Percentiles rank a stretch among this genome's conserved stretches.
Conservation (phyloP, 2,797 vertebrate genomes). For the Neosalanx taihuensis region DNA sequence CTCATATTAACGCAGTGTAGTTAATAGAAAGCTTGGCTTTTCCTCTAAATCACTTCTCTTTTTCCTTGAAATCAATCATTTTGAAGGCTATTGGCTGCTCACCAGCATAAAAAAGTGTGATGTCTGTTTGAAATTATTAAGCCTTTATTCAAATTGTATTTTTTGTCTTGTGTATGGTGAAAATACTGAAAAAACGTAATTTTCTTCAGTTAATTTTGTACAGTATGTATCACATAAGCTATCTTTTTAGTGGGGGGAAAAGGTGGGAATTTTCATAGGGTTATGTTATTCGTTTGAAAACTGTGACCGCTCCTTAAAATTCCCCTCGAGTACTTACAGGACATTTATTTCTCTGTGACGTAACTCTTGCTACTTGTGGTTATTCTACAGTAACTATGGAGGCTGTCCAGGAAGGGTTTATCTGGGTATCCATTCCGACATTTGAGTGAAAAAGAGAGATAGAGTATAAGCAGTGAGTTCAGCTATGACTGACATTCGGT, state of each 20-base stretch:
- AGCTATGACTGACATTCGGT: neutral
- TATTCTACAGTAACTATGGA: too few relatives aligned
- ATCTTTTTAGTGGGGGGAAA: conserved; percentile 1
- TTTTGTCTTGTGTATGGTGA: conserved; percentile 14
- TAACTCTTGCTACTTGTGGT: too few relatives aligned
- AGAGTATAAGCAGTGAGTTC: neutral
- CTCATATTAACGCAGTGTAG: conserved; percentile 42
- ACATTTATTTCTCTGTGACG: too few relatives aligned
- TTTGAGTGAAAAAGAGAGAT: neutral
- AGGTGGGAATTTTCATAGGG: too few relatives aligned
- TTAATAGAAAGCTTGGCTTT: conserved; percentile 9
- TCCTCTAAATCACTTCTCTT: conserved; percentile 12
- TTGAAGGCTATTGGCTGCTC: neutral
- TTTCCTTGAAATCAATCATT: neutral
- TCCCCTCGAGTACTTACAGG: too few relatives aligned
- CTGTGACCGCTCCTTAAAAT: too few relatives aligned
- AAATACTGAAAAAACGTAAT: neutral
- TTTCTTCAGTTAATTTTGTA: conserved; percentile 6
- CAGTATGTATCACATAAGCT: neutral
- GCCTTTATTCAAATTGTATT: neutral
- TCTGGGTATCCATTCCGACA: neutral
- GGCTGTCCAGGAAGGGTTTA: too few relatives aligned
- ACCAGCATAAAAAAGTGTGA: neutral
- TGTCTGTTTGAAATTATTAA: neutral
- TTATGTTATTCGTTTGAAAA: too few relatives aligned